Conservation (phyloP, 2,888 invertebrate genomes). For the Tipula vernalis region DNA sequence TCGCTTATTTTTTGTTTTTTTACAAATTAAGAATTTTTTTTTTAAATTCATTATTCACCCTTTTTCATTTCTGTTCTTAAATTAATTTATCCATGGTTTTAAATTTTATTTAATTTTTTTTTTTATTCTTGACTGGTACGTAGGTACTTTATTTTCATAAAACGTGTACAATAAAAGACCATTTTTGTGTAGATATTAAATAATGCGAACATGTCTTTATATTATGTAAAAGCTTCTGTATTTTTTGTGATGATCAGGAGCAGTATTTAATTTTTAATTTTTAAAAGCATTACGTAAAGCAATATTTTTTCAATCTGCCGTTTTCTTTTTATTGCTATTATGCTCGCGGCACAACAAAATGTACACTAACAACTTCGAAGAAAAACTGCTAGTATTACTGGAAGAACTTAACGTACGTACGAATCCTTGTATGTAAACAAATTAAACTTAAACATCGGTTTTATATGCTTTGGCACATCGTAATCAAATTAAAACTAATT, state of each 20-base stretch:
- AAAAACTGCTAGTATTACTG: neutral
- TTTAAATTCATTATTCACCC: neutral
- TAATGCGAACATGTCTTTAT: neutral
- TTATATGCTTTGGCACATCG: too few relatives aligned
- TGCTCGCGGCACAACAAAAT: neutral
- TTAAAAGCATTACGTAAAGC: neutral
- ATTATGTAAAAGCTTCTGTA: neutral
- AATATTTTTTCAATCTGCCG: neutral
- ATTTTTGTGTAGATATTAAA: neutral
- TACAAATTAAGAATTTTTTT: neutral
- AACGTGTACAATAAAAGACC: neutral
- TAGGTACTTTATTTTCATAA: neutral
- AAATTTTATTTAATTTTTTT: neutral
- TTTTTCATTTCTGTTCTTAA: neutral
- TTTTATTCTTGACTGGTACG: neutral
- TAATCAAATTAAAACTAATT: too few relatives aligned
- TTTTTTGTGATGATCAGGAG: neutral
- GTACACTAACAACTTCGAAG: neutral
- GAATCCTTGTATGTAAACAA: too few relatives aligned
- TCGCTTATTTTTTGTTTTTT: neutral
- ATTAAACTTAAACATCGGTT: too few relatives aligned
- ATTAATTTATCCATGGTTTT: slow-evolving; percentile 4
- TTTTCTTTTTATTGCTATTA: too few relatives aligned
- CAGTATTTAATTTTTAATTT: neutral
- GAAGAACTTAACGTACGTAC: too few relatives aligned